These are phyloP conservation scores for Orthosia incerta DNA, from an alignment of 2,888 invertebrate genomes.

Conservation along the genomic window DNA sequence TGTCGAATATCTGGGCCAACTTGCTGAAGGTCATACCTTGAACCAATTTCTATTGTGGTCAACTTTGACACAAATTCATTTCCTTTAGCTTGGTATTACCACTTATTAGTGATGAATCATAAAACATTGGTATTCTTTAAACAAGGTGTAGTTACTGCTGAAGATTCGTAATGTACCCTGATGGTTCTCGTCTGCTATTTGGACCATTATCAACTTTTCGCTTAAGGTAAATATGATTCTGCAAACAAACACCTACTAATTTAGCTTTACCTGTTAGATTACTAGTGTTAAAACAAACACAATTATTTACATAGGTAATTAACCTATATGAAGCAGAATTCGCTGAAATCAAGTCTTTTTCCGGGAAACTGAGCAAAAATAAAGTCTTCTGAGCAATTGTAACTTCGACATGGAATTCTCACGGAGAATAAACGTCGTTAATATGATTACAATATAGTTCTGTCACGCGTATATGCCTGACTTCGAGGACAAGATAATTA, in stretches of 20 bases:
- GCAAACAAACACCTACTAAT: background rate
- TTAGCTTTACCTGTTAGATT: constrained; percentile 35
- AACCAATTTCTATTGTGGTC: constrained; percentile 31
- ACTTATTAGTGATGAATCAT: constrained; percentile 29
- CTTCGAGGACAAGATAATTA: constrained; percentile 34
- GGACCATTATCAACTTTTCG: background rate
- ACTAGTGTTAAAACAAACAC: constrained; percentile 2
- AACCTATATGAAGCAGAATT: constrained; percentile 16
- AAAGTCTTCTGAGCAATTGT: constrained; percentile 33
- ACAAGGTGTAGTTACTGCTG: background rate
- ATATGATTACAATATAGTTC: constrained; percentile 41
- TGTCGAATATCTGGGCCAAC: constrained; percentile 25
- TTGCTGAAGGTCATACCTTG: constrained; percentile 31
- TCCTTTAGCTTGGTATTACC: constrained; percentile 15
- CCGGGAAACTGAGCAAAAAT: constrained; percentile 31
- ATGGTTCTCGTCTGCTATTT: background rate
- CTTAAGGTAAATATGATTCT: constrained; percentile 14
- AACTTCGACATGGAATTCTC: constrained; percentile 36
- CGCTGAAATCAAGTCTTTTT: constrained; percentile 36
- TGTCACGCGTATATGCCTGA: constrained; percentile 44
- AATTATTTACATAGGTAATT: background rate
- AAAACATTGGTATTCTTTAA: constrained; percentile 12
- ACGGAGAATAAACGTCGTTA: constrained; percentile 42
- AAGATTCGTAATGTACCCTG: constrained; percentile 6
- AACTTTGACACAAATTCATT: constrained; percentile 20